Conservation (phyloP, 2,797 vertebrate genomes). For the Eurystomus glaucurus region DNA sequence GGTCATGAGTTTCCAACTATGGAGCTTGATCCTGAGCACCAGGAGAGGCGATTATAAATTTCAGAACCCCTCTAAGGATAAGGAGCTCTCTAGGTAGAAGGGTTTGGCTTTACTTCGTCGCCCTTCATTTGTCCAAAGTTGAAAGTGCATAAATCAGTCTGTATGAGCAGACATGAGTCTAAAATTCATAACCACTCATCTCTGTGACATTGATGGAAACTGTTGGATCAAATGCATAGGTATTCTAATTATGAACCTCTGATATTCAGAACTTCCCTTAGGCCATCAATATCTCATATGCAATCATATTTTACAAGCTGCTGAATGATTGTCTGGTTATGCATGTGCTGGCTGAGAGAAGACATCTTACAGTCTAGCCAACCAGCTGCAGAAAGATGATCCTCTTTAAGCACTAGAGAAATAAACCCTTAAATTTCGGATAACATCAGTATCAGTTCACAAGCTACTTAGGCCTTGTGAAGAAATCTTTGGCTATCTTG, state of each 20-base stretch:
- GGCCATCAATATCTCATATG: slow-evolving; percentile 68
- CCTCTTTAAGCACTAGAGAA: neutral
- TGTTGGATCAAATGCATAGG: slow-evolving; percentile 57
- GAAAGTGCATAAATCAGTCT: slow-evolving; percentile 65
- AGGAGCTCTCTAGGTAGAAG: slow-evolving; percentile 16
- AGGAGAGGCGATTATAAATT: neutral
- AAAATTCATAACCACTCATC: slow-evolving; percentile 71
- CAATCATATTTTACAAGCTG: slow-evolving; percentile 75
- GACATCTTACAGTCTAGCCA: neutral
- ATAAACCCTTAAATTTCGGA: slow-evolving; percentile 42
- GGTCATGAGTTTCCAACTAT: slow-evolving; percentile 14
- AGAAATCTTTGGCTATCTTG: neutral
- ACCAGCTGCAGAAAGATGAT: slow-evolving; percentile 43
- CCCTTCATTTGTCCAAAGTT: slow-evolving; percentile 66
- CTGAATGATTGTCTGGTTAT: slow-evolving; percentile 4
- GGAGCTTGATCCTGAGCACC: slow-evolving; percentile 37
- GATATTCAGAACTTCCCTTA: slow-evolving; percentile 71
- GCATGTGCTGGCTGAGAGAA: slow-evolving; percentile 19
- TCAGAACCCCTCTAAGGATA: slow-evolving; percentile 24
- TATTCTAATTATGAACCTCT: slow-evolving; percentile 73
- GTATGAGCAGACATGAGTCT: slow-evolving; percentile 16
- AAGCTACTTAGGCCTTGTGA: slow-evolving; percentile 7
- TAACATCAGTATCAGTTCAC: slow-evolving; percentile 15
- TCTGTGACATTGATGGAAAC: slow-evolving; percentile 73
- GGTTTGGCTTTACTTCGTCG: slow-evolving; percentile 43